Base-by-base conservation (phyloP, 2,888 invertebrate species). In the Bruchidius siliquastri region DNA sequence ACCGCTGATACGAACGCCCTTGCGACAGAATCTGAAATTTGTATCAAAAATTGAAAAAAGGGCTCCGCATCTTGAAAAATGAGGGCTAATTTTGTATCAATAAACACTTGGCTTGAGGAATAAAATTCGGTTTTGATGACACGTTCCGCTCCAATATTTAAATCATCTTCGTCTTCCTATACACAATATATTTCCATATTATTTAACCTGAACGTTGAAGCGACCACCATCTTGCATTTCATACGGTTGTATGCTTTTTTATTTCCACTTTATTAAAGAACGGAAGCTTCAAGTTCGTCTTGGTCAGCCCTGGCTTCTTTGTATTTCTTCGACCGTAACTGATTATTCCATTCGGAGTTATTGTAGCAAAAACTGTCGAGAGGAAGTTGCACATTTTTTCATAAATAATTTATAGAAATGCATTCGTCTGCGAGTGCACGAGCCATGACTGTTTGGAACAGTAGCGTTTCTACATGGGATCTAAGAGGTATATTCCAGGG, bases 401-500 rank as follows among this genome's bases (percentile, higher is more conserved):
- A 75, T 72, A 70, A 67, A 73, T 75, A 73, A 76, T 75, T 73
- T 68, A 75, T 74, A 32, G 71, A 72, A 74, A 73, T 77, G 72
- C 67, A 73, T 75, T 72, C 21, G 67, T 71, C 30, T n/a, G 21
- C 49, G 6, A 20, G 21, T 22, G 74, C 49, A 49, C 49, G 49
- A 49, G 49, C 49, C 49, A 49, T 49, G 49, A 1, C 49, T 49
- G 18, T 13, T 13, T 13, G 18, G 13, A 49, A 49, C 49, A 49
- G 49, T 49, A 49, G 18, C 49, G 49, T 13, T 8, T 13, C 10
- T 49, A 26, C 26, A 26, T 8, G 2, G 2, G 2, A 4, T 26
- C 8, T 26, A 8, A 26, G 26, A 26, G 26, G 26, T n/a, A 8
- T 26, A 26, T 26, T 26, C 2, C 26, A 26, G 26, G 3, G 2